phyloP scores from a whole-genome alignment of 2,113 vertebrate genomes.

The Sciurus niger region DNA sequence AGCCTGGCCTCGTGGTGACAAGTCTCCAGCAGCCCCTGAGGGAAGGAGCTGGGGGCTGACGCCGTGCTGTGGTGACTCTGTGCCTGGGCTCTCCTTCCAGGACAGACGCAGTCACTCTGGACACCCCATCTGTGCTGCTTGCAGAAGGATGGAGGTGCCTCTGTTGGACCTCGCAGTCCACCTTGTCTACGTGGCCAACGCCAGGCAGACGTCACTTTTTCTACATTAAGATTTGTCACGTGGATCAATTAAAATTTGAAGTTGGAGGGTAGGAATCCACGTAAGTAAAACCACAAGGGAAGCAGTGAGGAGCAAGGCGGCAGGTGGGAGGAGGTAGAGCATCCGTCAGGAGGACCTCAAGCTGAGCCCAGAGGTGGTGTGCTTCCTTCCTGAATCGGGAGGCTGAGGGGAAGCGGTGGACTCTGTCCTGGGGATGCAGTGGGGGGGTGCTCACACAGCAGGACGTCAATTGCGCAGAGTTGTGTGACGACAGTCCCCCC shows the following conservation, averaged over 20 bases:
- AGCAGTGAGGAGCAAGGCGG: no score
- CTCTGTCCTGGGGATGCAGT: no score
- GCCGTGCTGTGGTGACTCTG: no score
- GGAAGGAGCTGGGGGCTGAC: background rate
- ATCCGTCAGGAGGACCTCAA: background rate
- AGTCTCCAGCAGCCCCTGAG: background rate
- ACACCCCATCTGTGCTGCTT: background rate
- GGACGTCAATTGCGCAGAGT: background rate
- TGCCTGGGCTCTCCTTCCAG: background rate
- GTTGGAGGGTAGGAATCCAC: background rate
- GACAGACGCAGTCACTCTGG: background rate
- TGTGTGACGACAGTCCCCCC: no score
- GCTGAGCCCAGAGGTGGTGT: rapidly evolving
- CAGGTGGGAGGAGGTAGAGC: rapidly evolving
- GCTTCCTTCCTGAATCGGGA: background rate
- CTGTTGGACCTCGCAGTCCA: no score
- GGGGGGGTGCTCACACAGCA: background rate
- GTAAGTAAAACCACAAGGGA: background rate
- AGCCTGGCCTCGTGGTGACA: background rate
- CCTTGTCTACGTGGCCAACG: background rate
- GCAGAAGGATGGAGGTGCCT: background rate
- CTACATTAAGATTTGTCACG: background rate
- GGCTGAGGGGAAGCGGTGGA: no score
- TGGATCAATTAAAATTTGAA: background rate
- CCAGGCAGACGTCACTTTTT: background rate